Percentiles rank a stretch among this genome's conserved stretches.
phyloP scores from a whole-genome alignment of 2,888 invertebrate species.

The Boloria selene region DNA sequence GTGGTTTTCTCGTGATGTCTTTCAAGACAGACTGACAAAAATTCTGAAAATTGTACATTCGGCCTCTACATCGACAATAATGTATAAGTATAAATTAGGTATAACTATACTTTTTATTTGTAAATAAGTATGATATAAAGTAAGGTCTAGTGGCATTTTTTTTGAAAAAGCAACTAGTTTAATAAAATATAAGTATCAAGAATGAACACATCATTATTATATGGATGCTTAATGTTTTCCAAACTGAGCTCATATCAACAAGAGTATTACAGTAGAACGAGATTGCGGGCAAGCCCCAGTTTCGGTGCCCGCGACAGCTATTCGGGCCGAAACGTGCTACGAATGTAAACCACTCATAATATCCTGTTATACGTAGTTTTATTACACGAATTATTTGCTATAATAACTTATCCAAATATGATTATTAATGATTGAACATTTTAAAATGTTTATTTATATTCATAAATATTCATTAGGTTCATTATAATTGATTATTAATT shows the following conservation, averaged over 20 bases:
- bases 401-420: neutral
- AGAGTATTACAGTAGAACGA: conserved; percentile 47
- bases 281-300: conserved; percentile 48
- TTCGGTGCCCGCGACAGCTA: conserved; percentile 38
- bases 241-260: conserved; percentile 30
- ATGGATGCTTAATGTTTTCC: conserved; percentile 13
- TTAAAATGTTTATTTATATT: no score
- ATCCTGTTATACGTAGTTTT: conserved; percentile 9
- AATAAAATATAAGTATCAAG: neutral
- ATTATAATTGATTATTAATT: no score
- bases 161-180: neutral
- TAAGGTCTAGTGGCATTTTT: no score
- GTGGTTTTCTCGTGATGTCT: no score
- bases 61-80: no score
- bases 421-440: no score
- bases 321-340: conserved; percentile 30
- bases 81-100: no score
- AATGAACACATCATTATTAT: neutral
- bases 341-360: conserved; percentile 16
- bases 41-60: no score
- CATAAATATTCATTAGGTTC: no score
- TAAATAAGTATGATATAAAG: no score
- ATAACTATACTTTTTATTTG: no score
- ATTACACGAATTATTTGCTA: conserved; percentile 10
- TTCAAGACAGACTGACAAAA: no score